Base-by-base conservation (phyloP, 2,797 vertebrate species). In the Gymnodraco acuticeps region DNA sequence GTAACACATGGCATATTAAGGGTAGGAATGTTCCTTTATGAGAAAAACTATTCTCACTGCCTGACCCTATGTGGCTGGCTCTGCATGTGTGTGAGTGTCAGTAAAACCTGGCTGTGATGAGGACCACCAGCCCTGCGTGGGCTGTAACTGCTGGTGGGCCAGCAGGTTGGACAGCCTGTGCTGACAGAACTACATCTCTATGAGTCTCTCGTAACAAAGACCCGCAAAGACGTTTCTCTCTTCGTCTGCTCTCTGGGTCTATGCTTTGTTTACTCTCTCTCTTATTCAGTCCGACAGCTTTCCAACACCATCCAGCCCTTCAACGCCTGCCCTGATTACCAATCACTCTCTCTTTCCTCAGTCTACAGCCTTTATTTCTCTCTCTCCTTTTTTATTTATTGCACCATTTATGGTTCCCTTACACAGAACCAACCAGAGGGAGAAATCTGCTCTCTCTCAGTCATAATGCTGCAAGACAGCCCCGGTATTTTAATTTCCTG, bases 1-100 rank as follows among this genome's bases (percentile, higher is more conserved):
- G 80, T 47, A 85, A 85, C 79, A 87, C 74, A 51, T 79, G 83
- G 78, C 71, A 51, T 63, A 68, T 91, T 91, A 93, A 92, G 81
- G 31, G 74, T 11, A 38, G 67, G 69, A 82, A 75, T 64, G 41
- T 70, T 81, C 67, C 85, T 91, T 92, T 83, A 91, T 80, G 70
- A 75, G 73, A 58, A 87, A 82, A 54, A 43, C 17, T 64, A 70
- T 77, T 78, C 83, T 75, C 75, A 58, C 47, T 17, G 23, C 0
- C 56, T 77, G 85, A 69, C 78, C 69, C 56, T 41, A 14, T 6
- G 59, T 55, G 12, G 23, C 73, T 46, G 15, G 48, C 42, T 66
- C 55, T 45, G 61, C 52, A 11, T 70, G 63, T 78, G 31, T 77
- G 76, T 74, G 43, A 67, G 75, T 65, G 52, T 64, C 75, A 71